Percentiles rank a stretch among this genome's conserved stretches.
Evolutionary conservation across 2,113 vertebrate species (phyloP).

Genomic region (Marmota flaviventris): DNA sequence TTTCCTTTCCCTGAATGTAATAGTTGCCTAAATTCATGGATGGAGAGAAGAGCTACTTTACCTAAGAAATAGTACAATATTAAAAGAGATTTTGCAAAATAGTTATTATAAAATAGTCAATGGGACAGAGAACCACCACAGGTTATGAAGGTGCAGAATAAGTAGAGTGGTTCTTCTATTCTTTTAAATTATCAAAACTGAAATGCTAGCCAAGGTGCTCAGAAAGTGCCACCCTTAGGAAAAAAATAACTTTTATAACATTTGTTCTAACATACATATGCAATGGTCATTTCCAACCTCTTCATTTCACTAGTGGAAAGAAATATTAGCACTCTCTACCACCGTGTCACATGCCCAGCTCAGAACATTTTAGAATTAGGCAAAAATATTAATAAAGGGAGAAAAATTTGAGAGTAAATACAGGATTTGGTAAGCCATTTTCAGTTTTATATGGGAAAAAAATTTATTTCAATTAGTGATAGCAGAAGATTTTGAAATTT

Average conservation of each 20-base stretch:
- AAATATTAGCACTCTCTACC: not conserved
- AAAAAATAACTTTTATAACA: not conserved
- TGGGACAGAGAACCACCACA: not conserved
- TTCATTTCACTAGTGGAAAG: slow-evolving; percentile 28
- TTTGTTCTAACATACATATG: not conserved
- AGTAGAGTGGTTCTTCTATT: not conserved
- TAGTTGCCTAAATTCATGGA: not conserved
- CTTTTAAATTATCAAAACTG: not conserved
- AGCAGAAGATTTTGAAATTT: slow-evolving; percentile 19
- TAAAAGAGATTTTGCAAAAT: not conserved
- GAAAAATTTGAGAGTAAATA: not conserved
- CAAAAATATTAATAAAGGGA: not conserved
- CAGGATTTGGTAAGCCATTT: not conserved
- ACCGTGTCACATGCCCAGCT: too few relatives aligned
- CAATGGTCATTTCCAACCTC: not conserved
- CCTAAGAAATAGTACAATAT: not conserved
- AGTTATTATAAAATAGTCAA: not conserved
- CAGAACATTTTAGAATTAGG: not conserved
- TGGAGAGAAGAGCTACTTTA: not conserved
- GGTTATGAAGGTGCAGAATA: not conserved
- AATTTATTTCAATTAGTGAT: not conserved
- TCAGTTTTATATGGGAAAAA: not conserved
- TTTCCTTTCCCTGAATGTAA: not conserved
- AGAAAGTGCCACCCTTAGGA: not conserved
- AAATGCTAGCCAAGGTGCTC: not conserved